phyloP scores from a whole-genome alignment of 2,113 vertebrate genomes.

The Atractosteus spatula region DNA sequence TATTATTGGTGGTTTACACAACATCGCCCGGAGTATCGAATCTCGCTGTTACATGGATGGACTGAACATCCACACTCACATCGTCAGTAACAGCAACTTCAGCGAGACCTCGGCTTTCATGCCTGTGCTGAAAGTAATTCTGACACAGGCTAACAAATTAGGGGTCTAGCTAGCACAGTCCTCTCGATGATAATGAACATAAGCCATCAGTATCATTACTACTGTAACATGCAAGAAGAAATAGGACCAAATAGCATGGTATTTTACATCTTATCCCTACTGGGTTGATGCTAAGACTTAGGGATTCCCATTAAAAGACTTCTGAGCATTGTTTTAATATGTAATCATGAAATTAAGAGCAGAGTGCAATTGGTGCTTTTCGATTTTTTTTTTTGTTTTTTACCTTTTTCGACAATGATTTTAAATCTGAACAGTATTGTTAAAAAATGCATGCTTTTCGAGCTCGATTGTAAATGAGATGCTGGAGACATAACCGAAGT shows the following conservation, averaged over 20 bases:
- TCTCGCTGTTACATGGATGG: conserved; percentile 80
- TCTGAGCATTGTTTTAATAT: conserved; percentile 19
- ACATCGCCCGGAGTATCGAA: conserved; percentile 84
- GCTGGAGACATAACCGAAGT: conserved; percentile 13
- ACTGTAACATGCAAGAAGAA: conserved; percentile 23
- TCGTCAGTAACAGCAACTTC: conserved; percentile 96
- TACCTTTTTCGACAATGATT: background rate
- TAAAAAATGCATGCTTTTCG: conserved; percentile 39
- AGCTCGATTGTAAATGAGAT: conserved; percentile 8
- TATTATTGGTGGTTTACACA: conserved; percentile 86
- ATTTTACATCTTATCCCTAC: conserved; percentile 22
- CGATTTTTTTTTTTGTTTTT: conserved; percentile 17
- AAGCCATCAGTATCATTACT: conserved; percentile 45
- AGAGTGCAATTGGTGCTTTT: conserved; percentile 45
- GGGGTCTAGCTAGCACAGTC: conserved; percentile 66
- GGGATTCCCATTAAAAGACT: conserved; percentile 20
- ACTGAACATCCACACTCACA: conserved; percentile 91
- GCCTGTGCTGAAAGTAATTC: conserved; percentile 94
- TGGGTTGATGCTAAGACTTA: conserved; percentile 21
- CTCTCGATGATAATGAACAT: conserved; percentile 19
- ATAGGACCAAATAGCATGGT: conserved; percentile 42
- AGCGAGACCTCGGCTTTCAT: conserved; percentile 98
- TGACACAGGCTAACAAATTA: conserved; percentile 93
- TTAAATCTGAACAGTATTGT: conserved; percentile 25
- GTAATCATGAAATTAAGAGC: conserved; percentile 47